phyloP scores from a whole-genome alignment of 2,797 vertebrate genomes.

The Sphenopsis melanotis region DNA sequence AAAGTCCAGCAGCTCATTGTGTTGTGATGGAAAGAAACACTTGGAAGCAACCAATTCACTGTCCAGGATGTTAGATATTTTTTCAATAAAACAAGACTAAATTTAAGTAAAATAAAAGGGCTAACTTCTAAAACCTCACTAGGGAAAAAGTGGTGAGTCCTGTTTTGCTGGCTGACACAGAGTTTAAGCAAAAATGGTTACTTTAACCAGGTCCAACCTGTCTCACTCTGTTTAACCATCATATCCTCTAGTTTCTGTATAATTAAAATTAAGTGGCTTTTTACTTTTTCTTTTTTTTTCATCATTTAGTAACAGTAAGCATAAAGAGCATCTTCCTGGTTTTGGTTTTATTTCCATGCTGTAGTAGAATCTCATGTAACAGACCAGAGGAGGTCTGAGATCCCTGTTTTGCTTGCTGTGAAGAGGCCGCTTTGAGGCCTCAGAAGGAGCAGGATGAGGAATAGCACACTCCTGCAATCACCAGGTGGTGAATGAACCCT shows the following conservation, averaged over 20 bases:
- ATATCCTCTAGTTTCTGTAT: neutral
- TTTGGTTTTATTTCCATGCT: neutral
- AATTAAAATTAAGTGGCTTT: neutral
- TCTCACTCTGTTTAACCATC: neutral
- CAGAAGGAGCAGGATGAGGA: neutral
- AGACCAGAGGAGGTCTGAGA: neutral
- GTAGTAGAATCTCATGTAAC: neutral
- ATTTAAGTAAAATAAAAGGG: neutral
- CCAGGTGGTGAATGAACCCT: neutral
- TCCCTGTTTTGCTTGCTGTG: neutral
- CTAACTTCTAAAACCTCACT: neutral
- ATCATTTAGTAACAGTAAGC: neutral
- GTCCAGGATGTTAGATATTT: constrained; percentile 42
- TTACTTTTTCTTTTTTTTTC: neutral
- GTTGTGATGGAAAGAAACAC: constrained; percentile 34
- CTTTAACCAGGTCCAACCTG: neutral
- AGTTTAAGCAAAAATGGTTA: neutral
- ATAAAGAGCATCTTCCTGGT: neutral
- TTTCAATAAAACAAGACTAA: constrained; percentile 23
- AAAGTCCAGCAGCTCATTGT: neutral
- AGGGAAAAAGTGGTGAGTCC: neutral
- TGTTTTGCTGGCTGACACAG: neutral
- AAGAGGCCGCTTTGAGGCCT: neutral
- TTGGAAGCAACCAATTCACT: constrained; percentile 43
- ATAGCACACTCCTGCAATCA: neutral